These are phyloP conservation scores for Drosophila burlai DNA, from an alignment of 1,140 invertebrate genomes.

Conservation along the genomic window DNA sequence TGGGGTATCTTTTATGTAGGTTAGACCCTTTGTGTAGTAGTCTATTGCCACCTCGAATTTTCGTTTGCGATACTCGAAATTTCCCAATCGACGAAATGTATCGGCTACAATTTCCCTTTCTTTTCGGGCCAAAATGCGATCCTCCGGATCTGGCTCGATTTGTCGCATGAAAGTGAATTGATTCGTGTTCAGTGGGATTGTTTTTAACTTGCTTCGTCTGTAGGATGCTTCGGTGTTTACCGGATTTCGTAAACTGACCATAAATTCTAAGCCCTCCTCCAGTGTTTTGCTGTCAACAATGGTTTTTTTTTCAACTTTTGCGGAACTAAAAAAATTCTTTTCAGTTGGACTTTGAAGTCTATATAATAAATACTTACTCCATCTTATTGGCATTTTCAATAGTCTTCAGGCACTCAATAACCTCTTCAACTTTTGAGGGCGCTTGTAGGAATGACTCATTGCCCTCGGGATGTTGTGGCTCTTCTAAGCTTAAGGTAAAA, in stretches of 20 bases:
- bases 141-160: slow-evolving; percentile 10
- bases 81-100: slow-evolving; percentile 57
- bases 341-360: neutral
- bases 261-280: neutral
- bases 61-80: slow-evolving; percentile 39
- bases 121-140: slow-evolving; percentile 10
- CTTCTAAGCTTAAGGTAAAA: neutral
- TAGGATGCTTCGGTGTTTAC: too few relatives aligned
- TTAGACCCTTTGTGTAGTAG: slow-evolving; percentile 44
- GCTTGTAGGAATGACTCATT: slow-evolving; percentile 46
- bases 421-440: slow-evolving; percentile 37
- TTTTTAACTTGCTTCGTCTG: neutral
- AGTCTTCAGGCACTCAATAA: slow-evolving; percentile 18
- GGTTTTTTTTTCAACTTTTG: slow-evolving; percentile 3
- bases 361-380: slow-evolving; percentile 19
- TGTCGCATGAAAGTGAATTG: slow-evolving; percentile 69
- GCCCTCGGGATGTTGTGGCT: slow-evolving; percentile 6
- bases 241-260: slow-evolving; percentile 4
- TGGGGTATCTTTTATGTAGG: slow-evolving; percentile 46
- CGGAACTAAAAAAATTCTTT: neutral
- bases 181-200: slow-evolving; percentile 5
- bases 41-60: slow-evolving; percentile 26
- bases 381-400: slow-evolving; percentile 39
- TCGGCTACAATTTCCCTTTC: slow-evolving; percentile 53
- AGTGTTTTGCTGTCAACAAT: neutral